Percentiles rank a stretch among this genome's conserved stretches.
phyloP scores from a whole-genome alignment of 2,888 invertebrate genomes.

The Chrysolina haemoptera region DNA sequence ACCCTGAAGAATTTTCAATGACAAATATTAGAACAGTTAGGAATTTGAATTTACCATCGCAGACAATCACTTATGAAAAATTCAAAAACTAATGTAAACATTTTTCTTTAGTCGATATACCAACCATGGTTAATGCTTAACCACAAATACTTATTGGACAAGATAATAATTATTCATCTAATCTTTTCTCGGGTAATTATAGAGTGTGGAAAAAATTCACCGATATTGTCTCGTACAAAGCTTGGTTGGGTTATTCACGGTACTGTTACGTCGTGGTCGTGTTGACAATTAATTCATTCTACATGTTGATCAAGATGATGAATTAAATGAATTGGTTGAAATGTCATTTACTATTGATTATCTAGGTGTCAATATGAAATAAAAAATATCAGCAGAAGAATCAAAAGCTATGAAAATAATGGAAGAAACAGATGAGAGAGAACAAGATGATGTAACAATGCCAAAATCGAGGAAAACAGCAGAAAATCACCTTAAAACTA shows the following conservation, averaged over 20 bases:
- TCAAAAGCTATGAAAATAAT: background rate
- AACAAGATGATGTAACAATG: background rate
- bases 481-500: background rate
- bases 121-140: background rate
- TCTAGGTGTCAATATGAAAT: background rate
- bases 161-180: slow-evolving; percentile 1
- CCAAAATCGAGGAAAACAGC: background rate
- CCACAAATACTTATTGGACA: background rate
- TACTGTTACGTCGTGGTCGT: background rate
- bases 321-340: background rate
- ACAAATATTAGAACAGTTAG: background rate
- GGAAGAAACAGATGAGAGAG: background rate
- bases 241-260: slow-evolving; percentile 6
- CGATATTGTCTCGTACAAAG: background rate
- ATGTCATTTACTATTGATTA: background rate
- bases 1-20: background rate
- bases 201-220: slow-evolving; percentile 1
- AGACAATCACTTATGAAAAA: background rate
- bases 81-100: background rate
- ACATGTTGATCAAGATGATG: background rate
- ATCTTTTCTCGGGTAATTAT: background rate
- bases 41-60: background rate
- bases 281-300: background rate
- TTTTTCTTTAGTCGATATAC: background rate
- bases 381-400: background rate